Evolutionary conservation across 2,888 invertebrate species (phyloP).

Genomic region (Anthrax anthrax): DNA sequence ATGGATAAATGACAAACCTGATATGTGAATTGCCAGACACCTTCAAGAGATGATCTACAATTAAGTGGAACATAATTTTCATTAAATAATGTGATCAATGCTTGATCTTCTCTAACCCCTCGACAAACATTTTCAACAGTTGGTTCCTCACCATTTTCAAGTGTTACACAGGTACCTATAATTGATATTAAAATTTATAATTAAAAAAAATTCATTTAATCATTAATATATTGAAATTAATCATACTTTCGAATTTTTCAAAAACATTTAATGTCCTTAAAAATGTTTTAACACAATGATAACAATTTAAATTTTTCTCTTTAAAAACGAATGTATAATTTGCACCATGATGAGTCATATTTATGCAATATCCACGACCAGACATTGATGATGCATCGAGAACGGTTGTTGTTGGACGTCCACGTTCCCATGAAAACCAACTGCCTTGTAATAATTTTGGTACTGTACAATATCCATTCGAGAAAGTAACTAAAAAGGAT

Average conservation of each 20-base stretch:
- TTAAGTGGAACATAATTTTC: constrained; percentile 83
- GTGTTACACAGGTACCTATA: constrained; percentile 57
- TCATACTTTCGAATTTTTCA: constrained; percentile 73
- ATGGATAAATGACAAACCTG: constrained; percentile 37
- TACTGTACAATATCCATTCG: constrained; percentile 44
- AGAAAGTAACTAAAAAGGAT: not conserved
- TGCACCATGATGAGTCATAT: constrained; percentile 58
- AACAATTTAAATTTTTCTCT: constrained; percentile 47
- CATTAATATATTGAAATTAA: not conserved
- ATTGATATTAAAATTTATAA: no score
- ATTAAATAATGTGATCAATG: constrained; percentile 71
- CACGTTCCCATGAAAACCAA: constrained; percentile 88
- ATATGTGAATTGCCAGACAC: constrained; percentile 92
- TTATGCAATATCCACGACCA: constrained; percentile 55
- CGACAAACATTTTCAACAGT: constrained; percentile 63
- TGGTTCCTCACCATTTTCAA: constrained; percentile 48
- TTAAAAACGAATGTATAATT: constrained; percentile 77
- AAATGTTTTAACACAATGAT: constrained; percentile 69
- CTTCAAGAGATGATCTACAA: constrained; percentile 83
- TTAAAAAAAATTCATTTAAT: no score
- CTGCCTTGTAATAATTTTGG: constrained; percentile 67
- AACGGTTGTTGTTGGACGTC: constrained; percentile 65
- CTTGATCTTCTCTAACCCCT: constrained; percentile 61
- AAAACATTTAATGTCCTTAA: constrained; percentile 78
- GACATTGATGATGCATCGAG: constrained; percentile 70